A percentile compares a stretch with the other conserved stretches of the same genome.
phyloP scores from a whole-genome alignment of 2,113 vertebrate genomes.

The Stictonetta naevosa region DNA sequence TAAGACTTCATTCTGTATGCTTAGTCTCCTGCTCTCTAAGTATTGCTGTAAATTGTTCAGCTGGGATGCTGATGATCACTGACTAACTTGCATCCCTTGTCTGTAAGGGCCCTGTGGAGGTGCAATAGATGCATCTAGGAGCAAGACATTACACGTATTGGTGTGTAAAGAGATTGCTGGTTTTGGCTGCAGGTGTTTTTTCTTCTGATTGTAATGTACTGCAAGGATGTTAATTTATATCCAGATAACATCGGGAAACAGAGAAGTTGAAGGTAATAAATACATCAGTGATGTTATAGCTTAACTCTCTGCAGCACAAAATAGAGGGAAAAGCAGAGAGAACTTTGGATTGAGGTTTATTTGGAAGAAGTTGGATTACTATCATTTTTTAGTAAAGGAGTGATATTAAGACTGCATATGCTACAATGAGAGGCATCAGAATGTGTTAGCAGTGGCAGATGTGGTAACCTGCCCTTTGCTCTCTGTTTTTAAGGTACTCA shows the following conservation, averaged over 20 bases:
- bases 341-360: not conserved
- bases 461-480: constrained; percentile 56
- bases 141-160: not conserved
- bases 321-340: not conserved
- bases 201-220: not conserved
- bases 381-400: not conserved
- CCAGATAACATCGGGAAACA: not conserved
- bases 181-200: not conserved
- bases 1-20: not conserved
- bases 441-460: not conserved
- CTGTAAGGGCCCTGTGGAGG: not conserved
- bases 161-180: not conserved
- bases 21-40: not conserved
- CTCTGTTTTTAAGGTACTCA: constrained; percentile 24
- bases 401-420: not conserved
- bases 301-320: not conserved
- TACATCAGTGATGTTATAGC: not conserved
- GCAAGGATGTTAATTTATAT: not conserved
- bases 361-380: not conserved
- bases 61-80: not conserved
- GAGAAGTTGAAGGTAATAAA: not conserved
- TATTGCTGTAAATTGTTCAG: not conserved
- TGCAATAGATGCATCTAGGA: not conserved
- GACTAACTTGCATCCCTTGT: not conserved
- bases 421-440: not conserved